Evolutionary conservation across 2,113 vertebrate genomes (phyloP).

Genomic region (Phasianus colchicus): DNA sequence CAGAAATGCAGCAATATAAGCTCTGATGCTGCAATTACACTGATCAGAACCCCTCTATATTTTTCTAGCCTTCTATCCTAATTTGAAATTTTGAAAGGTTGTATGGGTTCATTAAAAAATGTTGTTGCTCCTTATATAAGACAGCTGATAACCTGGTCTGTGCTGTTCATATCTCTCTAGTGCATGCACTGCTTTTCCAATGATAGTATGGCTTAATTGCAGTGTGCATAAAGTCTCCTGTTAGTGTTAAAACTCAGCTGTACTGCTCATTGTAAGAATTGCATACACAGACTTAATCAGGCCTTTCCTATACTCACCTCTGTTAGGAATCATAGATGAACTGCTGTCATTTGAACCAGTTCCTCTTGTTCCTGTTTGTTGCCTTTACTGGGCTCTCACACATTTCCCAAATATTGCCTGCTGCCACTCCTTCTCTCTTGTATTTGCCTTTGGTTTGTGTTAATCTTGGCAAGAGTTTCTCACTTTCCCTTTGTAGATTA

Average conservation of each 20-base stretch:
- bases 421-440: neutral
- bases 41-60: too few species aligned
- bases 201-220: neutral
- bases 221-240: fast-evolving
- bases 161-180: neutral
- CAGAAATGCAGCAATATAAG: neutral
- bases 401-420: fast-evolving
- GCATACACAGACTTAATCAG: neutral
- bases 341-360: neutral
- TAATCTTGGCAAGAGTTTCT: neutral
- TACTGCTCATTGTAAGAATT: neutral
- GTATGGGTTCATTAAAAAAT: neutral
- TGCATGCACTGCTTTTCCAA: neutral
- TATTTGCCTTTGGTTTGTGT: neutral
- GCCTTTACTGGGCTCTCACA: neutral
- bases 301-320: neutral
- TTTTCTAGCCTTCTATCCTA: neutral
- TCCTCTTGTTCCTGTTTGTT: neutral
- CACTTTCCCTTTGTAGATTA: neutral
- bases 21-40: neutral
- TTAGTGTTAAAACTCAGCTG: neutral
- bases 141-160: fast-evolving
- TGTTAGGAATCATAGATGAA: neutral
- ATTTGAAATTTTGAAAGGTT: neutral
- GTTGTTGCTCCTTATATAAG: neutral